Conservation (phyloP, 92 coral and sea anemone genomes). For the Diadumene lineata region DNA sequence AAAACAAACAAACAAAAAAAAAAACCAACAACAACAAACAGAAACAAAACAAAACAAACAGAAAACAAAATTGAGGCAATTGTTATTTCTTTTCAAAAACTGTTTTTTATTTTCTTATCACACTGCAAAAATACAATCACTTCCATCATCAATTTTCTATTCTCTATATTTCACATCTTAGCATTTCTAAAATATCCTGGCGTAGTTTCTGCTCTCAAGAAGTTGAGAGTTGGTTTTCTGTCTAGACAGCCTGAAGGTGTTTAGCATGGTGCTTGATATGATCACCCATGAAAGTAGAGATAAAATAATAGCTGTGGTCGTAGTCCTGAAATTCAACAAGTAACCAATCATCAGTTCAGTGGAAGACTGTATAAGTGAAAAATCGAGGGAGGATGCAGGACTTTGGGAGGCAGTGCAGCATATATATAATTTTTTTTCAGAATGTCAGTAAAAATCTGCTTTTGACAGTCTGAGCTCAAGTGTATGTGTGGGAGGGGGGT, state of each 20-base stretch:
- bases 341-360: too few relatives aligned
- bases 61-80: not conserved
- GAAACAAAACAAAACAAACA: not conserved
- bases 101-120: not conserved
- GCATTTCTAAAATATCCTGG: not conserved
- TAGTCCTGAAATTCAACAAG: slow-evolving; percentile 65
- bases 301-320: slow-evolving; percentile 86
- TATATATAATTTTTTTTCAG: too few relatives aligned
- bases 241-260: slow-evolving; percentile 75
- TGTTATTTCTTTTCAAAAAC: not conserved
- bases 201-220: not conserved
- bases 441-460: too few relatives aligned
- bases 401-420: too few relatives aligned
- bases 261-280: slow-evolving; percentile 85
- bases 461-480: too few relatives aligned
- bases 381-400: too few relatives aligned
- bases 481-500: too few relatives aligned
- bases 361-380: too few relatives aligned
- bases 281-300: slow-evolving; percentile 87
- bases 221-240: not conserved
- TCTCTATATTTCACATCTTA: not conserved
- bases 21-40: too few relatives aligned
- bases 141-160: not conserved
- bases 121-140: slow-evolving; percentile 9
- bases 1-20: too few relatives aligned